Base-by-base conservation (phyloP, 2,113 vertebrate species). In the Zosterops japonicus region DNA sequence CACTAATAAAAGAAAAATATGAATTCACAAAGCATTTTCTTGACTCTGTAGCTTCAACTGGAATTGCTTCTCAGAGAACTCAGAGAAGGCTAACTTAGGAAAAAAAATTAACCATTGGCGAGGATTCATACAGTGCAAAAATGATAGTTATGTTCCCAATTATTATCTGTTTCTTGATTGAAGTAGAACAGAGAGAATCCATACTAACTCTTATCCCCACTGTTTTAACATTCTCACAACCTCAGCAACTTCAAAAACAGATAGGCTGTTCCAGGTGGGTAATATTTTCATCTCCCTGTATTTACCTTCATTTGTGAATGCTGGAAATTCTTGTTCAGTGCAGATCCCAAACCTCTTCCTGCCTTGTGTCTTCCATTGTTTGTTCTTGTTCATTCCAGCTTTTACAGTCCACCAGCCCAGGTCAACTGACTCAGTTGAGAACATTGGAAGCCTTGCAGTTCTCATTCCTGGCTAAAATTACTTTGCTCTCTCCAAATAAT, bases 141-240 rank as follows among this genome's bases (percentile, higher is more conserved):
- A 82, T 0, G 1, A 50, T 10, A 71, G 27, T n/a, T 61, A 3
- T 6, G 1, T 52, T 87, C 11, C 25, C n/a, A 56, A 5, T 53
- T 22, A 53, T 42, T 65, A 74, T 11, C 4, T 75, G 15, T 83
- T 89, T 77, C 44, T 49, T 68, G 13, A 41, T 39, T 57, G 44
- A 63, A 85, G 24, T 14, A 63, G 52, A 82, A 76, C 18, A 76
- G 61, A 46, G 12, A 60, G 28, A 68, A 57, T 41, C 28, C 17
- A 6, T 29, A 36, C 8, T 27, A 49, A 21, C 12, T 46, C 44
- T n/a, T 53, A 20, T 42, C 7, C 11, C 11, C 12, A 16, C 18
- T 63, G 33, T 41, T 86, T 57, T 53, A 82, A 68, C 17, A 64
- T 18, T 61, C 42, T 36, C 1, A 3, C 27, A 46, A 41, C 8